phyloP scores from a whole-genome alignment of 2,797 vertebrate genomes.

The Rhabdomys pumilio region DNA sequence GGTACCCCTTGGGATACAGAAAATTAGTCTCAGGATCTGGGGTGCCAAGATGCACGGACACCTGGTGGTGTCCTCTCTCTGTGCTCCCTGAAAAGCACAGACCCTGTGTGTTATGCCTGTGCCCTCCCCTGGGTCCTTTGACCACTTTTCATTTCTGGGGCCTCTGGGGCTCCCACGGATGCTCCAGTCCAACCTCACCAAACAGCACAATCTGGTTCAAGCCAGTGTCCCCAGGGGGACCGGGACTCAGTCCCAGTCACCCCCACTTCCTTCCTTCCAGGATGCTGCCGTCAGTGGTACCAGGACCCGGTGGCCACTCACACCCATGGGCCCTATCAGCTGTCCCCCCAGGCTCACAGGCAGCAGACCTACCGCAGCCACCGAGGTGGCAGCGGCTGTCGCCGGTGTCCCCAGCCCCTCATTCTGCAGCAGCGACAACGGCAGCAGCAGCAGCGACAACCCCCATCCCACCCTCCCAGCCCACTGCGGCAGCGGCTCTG shows the following conservation, averaged over 20 bases:
- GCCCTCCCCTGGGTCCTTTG: neutral
- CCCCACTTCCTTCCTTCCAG: slow-evolving; percentile 84
- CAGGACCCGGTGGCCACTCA: slow-evolving; percentile 57
- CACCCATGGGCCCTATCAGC: slow-evolving; percentile 65
- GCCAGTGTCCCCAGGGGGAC: neutral
- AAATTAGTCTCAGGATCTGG: neutral
- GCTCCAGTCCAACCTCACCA: neutral
- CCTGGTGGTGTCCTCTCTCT: neutral
- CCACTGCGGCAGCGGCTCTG: slow-evolving; percentile 50
- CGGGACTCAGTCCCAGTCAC: slow-evolving; percentile 69
- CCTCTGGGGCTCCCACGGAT: neutral
- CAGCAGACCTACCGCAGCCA: slow-evolving; percentile 64
- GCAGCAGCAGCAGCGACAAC: slow-evolving; percentile 50
- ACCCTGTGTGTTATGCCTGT: neutral
- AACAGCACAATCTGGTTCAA: neutral
- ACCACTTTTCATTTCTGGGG: neutral
- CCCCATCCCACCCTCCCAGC: neutral
- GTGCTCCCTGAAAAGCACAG: neutral
- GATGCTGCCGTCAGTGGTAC: slow-evolving; percentile 68
- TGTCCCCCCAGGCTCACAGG: slow-evolving; percentile 44
- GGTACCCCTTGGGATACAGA: too few relatives aligned
- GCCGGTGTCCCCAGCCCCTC: neutral
- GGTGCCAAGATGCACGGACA: neutral
- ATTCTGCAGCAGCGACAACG: slow-evolving; percentile 27
- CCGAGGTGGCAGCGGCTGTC: slow-evolving; percentile 10